phyloP scores from a whole-genome alignment of 2,888 invertebrate genomes.

The Monochamus alternatus region DNA sequence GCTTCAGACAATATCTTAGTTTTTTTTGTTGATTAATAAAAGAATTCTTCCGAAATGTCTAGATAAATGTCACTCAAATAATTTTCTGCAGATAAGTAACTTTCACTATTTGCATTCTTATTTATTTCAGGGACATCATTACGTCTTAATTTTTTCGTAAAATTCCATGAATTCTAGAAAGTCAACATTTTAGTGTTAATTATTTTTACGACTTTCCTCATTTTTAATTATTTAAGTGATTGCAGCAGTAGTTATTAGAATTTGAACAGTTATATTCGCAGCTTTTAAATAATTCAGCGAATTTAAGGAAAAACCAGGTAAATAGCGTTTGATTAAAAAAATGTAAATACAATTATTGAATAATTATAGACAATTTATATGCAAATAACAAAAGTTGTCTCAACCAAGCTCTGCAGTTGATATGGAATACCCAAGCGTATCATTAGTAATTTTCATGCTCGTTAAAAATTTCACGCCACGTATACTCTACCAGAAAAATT shows the following conservation, averaged over 20 bases:
- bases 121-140: neutral
- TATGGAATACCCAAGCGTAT: constrained; percentile 44
- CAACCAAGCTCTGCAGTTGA: constrained; percentile 35
- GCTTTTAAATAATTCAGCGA: constrained; percentile 10
- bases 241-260: neutral
- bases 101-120: neutral
- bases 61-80: no score
- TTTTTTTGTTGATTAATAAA: no score
- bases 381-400: constrained; percentile 41
- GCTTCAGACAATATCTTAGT: neutral
- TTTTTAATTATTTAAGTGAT: neutral
- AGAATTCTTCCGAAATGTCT: no score
- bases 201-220: neutral
- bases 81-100: no score
- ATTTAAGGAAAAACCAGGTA: constrained; percentile 24
- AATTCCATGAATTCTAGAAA: neutral
- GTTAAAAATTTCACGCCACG: constrained; percentile 49
- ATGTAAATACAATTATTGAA: constrained; percentile 37
- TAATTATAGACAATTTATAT: constrained; percentile 45
- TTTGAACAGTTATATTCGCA: neutral
- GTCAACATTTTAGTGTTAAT: neutral
- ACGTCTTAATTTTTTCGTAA: neutral
- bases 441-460: constrained; percentile 50
- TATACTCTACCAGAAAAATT: constrained; percentile 26
- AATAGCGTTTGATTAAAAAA: constrained; percentile 11